Evolutionary conservation across 1,140 invertebrate species (phyloP), one percentile per base, ranked within the genome.

Genomic region (Orchesella cincta): DNA sequence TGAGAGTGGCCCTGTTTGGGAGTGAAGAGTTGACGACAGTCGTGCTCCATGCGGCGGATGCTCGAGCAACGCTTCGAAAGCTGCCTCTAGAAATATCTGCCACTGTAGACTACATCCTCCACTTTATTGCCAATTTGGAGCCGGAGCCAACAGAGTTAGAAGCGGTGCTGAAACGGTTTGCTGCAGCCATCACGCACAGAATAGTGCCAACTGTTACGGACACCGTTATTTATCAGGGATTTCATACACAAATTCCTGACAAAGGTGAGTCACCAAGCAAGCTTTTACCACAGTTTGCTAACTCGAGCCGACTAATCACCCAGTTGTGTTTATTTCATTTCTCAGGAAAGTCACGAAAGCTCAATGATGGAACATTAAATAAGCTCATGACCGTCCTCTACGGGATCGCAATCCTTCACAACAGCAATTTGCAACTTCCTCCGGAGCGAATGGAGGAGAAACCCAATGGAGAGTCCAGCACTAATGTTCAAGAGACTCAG

Each of bases 1-100:
- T 93, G 26, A 90, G 90, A 84, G 83, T 85, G 46, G 92, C 93
- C 0, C 85, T 93, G 36, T 82, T 94, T 12, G 88, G 88, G 64
- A 86, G 88, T 23, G 89, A 92, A 64, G 89, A 91, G 82, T 85
- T 94, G 16, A 90, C 90, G 51, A 87, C 89, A 35, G 90, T 94
- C 57, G 90, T 93, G 0, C 87, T 88, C 78, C 81, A 83, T 67
- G 81, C 80, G 8, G 52, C 72, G 26, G 73, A 83, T 28, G 46
- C 83, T 78, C 0, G 28, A 20, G 76, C 78, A 62, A 80, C 78
- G 28, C 75, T 80, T 2, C 39, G 34, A 28, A 34, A 79, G 62
- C 52, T 82, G 0, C 79, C 79, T 33, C 35, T 28, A 12, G 81
- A 82, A 62, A 73, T 54, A 20, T 64, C 76, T 14, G 35, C 71